Evolutionary conservation across 2,888 invertebrate genomes (phyloP).

Genomic region (Unio delphinus): DNA sequence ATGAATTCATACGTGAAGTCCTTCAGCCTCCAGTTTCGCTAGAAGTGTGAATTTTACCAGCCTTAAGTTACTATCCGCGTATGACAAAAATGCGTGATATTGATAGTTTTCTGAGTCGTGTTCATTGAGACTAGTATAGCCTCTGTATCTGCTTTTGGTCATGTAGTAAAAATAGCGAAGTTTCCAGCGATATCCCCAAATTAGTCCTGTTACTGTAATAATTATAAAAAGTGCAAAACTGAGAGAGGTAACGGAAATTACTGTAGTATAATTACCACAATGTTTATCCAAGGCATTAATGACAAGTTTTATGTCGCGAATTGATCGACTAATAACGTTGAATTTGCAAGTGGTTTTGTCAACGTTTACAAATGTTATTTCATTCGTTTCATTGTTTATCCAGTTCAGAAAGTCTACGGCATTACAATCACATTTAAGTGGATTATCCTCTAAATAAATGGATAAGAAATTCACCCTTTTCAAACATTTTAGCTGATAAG

Average conservation of each 20-base stretch:
- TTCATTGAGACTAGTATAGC: slow-evolving; percentile 1
- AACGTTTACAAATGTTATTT: too few relatives aligned
- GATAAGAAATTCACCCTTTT: background rate
- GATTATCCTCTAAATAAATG: slow-evolving; percentile 17
- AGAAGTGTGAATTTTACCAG: slow-evolving; percentile 14
- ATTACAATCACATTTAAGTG: slow-evolving; percentile 8
- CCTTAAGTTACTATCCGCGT: slow-evolving; percentile 17
- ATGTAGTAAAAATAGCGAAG: slow-evolving; percentile 28
- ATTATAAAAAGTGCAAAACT: slow-evolving; percentile 1
- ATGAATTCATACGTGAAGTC: slow-evolving; percentile 35
- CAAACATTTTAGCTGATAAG: too few relatives aligned
- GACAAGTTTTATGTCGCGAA: too few relatives aligned
- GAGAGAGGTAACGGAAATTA: too few relatives aligned
- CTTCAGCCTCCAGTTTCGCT: slow-evolving; percentile 14
- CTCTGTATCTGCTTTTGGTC: slow-evolving; percentile 14
- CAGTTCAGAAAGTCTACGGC: slow-evolving; percentile 10
- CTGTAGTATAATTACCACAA: too few relatives aligned
- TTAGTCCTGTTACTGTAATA: slow-evolving; percentile 16
- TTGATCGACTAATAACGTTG: too few relatives aligned
- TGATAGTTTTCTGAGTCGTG: slow-evolving; percentile 9
- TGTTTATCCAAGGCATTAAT: too few relatives aligned
- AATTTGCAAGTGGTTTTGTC: too few relatives aligned
- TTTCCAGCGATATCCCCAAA: slow-evolving; percentile 30
- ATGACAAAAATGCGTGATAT: slow-evolving; percentile 39
- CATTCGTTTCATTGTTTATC: slow-evolving; percentile 1